phyloP scores from a whole-genome alignment of 2,113 vertebrate genomes.

The Eulacestoma nigropectus region DNA sequence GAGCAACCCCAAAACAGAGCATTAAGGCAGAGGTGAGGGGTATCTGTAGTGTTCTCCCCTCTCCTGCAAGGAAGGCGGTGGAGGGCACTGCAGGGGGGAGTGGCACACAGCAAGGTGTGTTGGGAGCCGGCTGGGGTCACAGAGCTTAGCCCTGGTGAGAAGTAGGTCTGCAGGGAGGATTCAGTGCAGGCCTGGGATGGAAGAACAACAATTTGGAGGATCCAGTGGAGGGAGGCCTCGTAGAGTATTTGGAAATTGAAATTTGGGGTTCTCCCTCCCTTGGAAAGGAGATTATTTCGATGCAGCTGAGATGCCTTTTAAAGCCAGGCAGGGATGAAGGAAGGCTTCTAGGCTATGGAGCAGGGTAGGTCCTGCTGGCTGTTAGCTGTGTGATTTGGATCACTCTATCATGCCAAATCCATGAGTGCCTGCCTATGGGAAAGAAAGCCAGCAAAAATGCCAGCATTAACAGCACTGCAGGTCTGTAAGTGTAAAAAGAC shows the following conservation, averaged over 20 bases:
- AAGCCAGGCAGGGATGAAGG: not conserved
- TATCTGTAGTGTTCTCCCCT: not conserved
- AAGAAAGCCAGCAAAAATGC: not conserved
- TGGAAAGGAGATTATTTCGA: not conserved
- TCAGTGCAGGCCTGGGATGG: not conserved
- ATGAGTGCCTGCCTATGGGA: not conserved
- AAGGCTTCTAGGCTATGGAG: not conserved
- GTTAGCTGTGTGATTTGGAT: not conserved
- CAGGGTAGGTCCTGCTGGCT: not conserved
- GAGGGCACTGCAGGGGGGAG: too few species aligned
- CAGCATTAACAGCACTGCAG: not conserved
- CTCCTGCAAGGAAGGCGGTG: not conserved
- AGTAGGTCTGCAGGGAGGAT: not conserved
- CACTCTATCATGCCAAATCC: not conserved
- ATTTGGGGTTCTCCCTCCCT: not conserved
- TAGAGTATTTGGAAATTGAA: not conserved
- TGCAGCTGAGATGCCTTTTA: not conserved
- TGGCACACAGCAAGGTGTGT: accelerated
- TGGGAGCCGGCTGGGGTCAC: not conserved
- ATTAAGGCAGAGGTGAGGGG: not conserved
- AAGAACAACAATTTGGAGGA: not conserved
- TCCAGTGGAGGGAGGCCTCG: not conserved
- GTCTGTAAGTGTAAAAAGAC: not conserved
- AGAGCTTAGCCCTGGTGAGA: not conserved
- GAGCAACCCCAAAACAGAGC: not conserved